Conservation (phyloP, 2,888 invertebrate genomes). For the Philhelius pedissequus region DNA sequence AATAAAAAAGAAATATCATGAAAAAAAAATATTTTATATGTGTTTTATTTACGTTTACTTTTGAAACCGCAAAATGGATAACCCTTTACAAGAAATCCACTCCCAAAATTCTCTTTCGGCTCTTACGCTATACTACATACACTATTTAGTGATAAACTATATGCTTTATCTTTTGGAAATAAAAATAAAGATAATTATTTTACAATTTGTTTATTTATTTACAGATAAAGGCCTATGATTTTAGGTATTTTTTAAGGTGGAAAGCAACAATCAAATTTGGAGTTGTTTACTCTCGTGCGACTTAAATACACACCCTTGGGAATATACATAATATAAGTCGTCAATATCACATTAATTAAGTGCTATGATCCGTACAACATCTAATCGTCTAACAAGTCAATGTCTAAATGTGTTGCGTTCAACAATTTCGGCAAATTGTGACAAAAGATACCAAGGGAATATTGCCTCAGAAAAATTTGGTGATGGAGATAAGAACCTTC, state of each 20-base stretch:
- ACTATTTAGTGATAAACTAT: too few species aligned
- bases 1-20: too few species aligned
- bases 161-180: too few species aligned
- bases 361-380: slow-evolving; percentile 71
- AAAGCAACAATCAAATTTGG: background rate
- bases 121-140: too few species aligned
- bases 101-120: too few species aligned
- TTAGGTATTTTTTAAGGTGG: background rate
- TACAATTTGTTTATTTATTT: background rate
- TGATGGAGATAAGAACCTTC: slow-evolving; percentile 74
- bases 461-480: slow-evolving; percentile 72
- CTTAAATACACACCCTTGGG: background rate
- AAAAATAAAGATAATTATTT: background rate
- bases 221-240: background rate
- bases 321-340: too few species aligned
- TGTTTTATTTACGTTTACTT: too few species aligned
- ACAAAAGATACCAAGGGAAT: slow-evolving; percentile 72
- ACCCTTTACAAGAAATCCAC: too few species aligned
- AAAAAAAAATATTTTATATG: too few species aligned
- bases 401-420: slow-evolving; percentile 60
- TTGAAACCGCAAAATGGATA: too few species aligned
- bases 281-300: background rate
- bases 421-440: slow-evolving; percentile 38
- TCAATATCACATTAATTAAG: background rate
- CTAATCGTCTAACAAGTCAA: slow-evolving; percentile 69